Evolutionary conservation across 2,797 vertebrate genomes (phyloP).

Genomic region (Melanotaenia nigrans): DNA sequence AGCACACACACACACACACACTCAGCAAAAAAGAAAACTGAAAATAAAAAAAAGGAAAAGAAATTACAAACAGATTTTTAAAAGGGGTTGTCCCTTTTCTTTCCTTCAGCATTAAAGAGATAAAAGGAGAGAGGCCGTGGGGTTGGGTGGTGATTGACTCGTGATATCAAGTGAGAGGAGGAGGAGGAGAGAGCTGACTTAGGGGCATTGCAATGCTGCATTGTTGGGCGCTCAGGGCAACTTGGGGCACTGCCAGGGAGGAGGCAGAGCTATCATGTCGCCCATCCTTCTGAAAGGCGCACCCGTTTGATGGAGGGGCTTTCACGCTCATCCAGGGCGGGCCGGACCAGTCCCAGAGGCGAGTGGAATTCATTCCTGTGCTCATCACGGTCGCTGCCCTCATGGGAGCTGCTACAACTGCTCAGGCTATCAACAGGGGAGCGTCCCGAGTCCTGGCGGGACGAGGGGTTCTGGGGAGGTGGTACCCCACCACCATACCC

Average conservation of each 20-base stretch:
- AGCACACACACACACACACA: constrained; percentile 77
- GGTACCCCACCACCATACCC: constrained; percentile 90
- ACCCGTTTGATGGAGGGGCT: constrained; percentile 98
- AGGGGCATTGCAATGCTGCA: constrained; percentile 52
- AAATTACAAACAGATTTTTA: constrained; percentile 72
- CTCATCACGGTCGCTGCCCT: constrained; percentile 97
- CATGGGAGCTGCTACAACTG: constrained; percentile 99
- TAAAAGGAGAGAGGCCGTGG: constrained; percentile 67
- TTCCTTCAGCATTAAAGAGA: constrained; percentile 72
- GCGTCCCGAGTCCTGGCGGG: constrained; percentile 96
- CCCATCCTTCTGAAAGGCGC: constrained; percentile 98
- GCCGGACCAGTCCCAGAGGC: constrained; percentile 95
- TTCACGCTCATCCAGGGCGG: constrained; percentile 95
- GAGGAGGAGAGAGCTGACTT: constrained; percentile 54
- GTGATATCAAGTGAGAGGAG: constrained; percentile 63
- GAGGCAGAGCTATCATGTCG: constrained; percentile 89
- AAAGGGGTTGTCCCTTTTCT: constrained; percentile 75
- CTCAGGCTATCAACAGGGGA: constrained; percentile 99
- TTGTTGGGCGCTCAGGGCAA: constrained; percentile 54
- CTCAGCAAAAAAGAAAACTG: constrained; percentile 87
- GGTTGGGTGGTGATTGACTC: constrained; percentile 66
- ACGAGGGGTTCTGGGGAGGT: constrained; percentile 81
- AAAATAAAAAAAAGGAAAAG: constrained; percentile 65
- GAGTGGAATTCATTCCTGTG: constrained; percentile 99
- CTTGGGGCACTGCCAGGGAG: constrained; percentile 48